Evolutionary conservation across 2,888 invertebrate species (phyloP).

Genomic region (Vandiemenella viatica): DNA sequence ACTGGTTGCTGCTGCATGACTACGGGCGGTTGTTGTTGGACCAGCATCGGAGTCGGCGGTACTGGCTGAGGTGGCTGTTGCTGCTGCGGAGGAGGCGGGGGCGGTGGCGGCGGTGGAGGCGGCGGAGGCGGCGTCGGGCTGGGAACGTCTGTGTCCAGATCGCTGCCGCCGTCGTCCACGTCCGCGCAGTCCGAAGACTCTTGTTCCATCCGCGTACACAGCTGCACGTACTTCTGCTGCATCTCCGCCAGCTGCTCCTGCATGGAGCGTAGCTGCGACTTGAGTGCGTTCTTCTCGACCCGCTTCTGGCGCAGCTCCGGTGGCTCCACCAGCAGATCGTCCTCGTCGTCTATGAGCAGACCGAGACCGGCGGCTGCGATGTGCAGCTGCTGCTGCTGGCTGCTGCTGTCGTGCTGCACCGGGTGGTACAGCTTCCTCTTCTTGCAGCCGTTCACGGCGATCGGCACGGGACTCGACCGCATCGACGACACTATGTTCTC

Average conservation of each 20-base stretch:
- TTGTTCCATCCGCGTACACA: conserved; percentile 73
- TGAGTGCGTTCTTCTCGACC: conserved; percentile 72
- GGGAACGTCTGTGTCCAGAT: conserved; percentile 40
- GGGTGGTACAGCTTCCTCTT: conserved; percentile 92
- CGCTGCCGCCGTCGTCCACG: conserved; percentile 57
- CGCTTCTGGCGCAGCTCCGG: conserved; percentile 69
- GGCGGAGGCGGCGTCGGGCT: conserved; percentile 36
- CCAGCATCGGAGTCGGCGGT: too few species aligned
- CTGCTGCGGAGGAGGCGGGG: conserved; percentile 20
- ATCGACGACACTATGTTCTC: conserved; percentile 91
- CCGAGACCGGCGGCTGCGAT: conserved; percentile 39
- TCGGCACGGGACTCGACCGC: conserved; percentile 65
- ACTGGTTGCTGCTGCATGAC: conserved; percentile 35
- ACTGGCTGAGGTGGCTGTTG: conserved; percentile 22
- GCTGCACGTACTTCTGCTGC: conserved; percentile 79
- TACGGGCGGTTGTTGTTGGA: conserved; percentile 27
- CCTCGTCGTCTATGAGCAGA: conserved; percentile 41
- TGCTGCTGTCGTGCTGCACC: conserved; percentile 67
- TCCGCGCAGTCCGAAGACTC: conserved; percentile 54
- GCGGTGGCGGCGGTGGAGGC: conserved; percentile 26
- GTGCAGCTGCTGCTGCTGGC: conserved; percentile 37
- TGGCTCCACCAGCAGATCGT: conserved; percentile 59
- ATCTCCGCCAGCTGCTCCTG: conserved; percentile 81
- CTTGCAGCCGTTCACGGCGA: conserved; percentile 81
- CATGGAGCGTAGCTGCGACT: conserved; percentile 71